Conservation (phyloP, 1,140 invertebrate species). For the Gerris buenoi region DNA sequence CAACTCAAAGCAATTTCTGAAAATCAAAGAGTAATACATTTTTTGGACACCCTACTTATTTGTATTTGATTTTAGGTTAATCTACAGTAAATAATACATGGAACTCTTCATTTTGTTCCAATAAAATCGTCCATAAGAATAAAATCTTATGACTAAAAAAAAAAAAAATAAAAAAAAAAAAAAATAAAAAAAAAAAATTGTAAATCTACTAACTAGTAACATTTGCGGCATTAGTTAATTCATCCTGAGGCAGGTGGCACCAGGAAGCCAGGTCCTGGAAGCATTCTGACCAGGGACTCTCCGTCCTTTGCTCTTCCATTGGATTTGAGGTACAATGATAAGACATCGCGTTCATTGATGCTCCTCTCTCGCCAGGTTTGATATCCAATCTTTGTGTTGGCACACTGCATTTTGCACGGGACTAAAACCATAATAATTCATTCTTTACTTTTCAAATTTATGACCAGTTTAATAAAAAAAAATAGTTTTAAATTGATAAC, state of each 20-base stretch:
- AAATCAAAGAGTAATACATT: too few relatives aligned
- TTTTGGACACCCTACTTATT: too few relatives aligned
- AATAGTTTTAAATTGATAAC: not conserved
- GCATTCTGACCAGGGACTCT: constrained; percentile 13
- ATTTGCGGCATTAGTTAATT: constrained; percentile 15
- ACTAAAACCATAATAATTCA: constrained; percentile 7
- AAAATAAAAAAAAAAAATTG: too few relatives aligned
- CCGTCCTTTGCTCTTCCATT: not conserved
- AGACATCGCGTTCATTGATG: not conserved
- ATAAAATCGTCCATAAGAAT: too few relatives aligned
- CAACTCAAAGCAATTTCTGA: too few relatives aligned
- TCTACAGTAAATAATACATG: too few relatives aligned
- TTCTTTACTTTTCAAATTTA: not conserved
- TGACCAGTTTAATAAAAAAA: not conserved
- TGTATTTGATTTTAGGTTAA: too few relatives aligned
- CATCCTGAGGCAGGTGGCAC: constrained; percentile 16
- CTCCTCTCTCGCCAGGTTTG: constrained; percentile 17
- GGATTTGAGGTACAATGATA: not conserved
- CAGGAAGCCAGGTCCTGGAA: constrained; percentile 15
- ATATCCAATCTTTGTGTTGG: constrained; percentile 7
- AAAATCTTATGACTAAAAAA: too few relatives aligned
- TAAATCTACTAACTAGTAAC: constrained; percentile 12
- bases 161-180: too few relatives aligned
- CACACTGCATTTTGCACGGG: constrained; percentile 16
- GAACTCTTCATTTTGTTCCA: too few relatives aligned